phyloP scores from a whole-genome alignment of 1,140 invertebrate genomes.

The Manduca sexta region DNA sequence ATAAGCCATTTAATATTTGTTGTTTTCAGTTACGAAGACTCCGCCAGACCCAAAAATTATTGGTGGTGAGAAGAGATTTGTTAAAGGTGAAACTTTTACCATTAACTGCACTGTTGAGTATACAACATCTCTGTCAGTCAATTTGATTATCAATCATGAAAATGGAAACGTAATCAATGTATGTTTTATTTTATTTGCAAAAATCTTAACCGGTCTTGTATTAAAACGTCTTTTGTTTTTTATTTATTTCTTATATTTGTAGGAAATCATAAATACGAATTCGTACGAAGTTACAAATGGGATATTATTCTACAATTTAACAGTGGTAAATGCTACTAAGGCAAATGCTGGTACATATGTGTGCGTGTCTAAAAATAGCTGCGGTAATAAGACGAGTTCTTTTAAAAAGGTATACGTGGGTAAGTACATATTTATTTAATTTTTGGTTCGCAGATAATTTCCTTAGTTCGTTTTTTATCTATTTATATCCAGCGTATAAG shows the following conservation, averaged over 20 bases:
- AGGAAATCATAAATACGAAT: constrained; percentile 19
- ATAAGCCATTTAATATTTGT: background rate
- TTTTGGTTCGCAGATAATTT: no score
- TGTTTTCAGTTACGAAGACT: constrained; percentile 12
- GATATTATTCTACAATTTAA: constrained; percentile 40
- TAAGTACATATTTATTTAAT: constrained; percentile 13
- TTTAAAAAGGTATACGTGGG: constrained; percentile 30
- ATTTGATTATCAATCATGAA: constrained; percentile 33
- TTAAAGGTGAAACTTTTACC: constrained; percentile 45
- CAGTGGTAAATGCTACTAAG: constrained; percentile 36
- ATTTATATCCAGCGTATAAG: no score
- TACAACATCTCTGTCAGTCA: constrained; percentile 24
- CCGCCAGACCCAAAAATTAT: constrained; percentile 31
- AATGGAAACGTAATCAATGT: no score
- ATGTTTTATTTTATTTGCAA: no score
- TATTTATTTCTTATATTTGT: no score
- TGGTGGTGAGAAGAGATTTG: constrained; percentile 23
- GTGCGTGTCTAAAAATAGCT: constrained; percentile 31
- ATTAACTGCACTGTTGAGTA: constrained; percentile 36
- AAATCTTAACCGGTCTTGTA: no score
- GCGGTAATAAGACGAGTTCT: constrained; percentile 4
- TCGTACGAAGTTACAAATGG: constrained; percentile 28
- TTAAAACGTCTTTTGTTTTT: no score
- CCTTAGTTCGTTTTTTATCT: no score
- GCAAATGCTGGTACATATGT: constrained; percentile 37